A percentile compares a stretch with the other conserved stretches of the same genome.
Evolutionary conservation across 2,113 vertebrate genomes (phyloP).

Genomic region (Dissostichus mawsoni): DNA sequence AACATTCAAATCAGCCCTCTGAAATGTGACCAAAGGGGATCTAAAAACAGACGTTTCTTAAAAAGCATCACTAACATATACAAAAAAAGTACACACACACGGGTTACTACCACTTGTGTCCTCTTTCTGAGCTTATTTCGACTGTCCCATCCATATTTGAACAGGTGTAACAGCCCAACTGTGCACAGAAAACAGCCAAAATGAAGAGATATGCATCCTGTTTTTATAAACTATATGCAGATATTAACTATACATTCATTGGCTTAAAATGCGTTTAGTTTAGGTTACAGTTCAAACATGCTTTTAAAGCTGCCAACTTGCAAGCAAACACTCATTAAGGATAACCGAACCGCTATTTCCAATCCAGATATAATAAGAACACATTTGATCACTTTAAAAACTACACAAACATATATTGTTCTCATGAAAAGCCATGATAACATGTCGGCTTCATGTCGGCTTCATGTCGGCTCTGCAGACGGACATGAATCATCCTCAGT

Average conservation of each 20-base stretch:
- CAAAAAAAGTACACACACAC: background rate
- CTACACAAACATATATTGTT: background rate
- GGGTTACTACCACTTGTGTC: background rate
- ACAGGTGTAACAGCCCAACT: constrained; percentile 51
- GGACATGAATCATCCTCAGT: constrained; percentile 39
- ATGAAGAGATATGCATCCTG: background rate
- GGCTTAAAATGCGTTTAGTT: background rate
- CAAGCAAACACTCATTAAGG: background rate
- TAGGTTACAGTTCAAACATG: background rate
- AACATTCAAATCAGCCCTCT: background rate
- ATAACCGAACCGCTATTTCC: background rate
- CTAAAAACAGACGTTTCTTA: background rate
- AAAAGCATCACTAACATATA: background rate
- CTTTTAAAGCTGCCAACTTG: constrained; percentile 22
- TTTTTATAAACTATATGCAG: background rate
- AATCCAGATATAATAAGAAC: background rate
- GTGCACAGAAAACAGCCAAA: constrained; percentile 8
- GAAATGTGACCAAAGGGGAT: background rate
- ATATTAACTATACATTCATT: background rate
- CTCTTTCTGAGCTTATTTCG: background rate
- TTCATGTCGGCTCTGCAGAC: constrained; percentile 20
- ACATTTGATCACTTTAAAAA: background rate
- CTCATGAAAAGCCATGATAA: background rate
- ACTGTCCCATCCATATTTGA: constrained; percentile 36
- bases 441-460: constrained; percentile 21